Percentiles rank a stretch among this genome's conserved stretches.
These are phyloP conservation scores for Scomber japonicus DNA, from an alignment of 2,113 vertebrate species.

Conservation along the genomic window DNA sequence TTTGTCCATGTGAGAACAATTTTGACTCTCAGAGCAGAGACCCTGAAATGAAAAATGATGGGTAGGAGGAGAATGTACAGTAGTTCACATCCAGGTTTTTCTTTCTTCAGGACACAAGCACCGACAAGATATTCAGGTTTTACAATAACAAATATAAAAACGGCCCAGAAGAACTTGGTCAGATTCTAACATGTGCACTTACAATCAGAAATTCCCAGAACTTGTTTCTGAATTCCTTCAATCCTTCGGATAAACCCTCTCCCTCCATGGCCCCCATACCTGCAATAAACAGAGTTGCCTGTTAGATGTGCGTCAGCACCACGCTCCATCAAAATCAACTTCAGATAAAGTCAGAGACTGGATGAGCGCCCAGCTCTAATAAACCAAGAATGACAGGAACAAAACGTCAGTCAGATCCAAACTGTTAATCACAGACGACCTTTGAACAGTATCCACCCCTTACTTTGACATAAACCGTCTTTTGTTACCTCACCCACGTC, in stretches of 20 bases:
- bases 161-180: neutral
- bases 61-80: neutral
- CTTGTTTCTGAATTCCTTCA: slow-evolving; percentile 88
- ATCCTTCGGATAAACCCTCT: slow-evolving; percentile 81
- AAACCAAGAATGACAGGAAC: neutral
- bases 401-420: neutral
- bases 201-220: slow-evolving; percentile 97
- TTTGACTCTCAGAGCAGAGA: no score
- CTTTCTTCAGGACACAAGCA: neutral
- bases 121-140: neutral
- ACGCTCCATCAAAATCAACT: slow-evolving; percentile 1
- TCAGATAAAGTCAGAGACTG: slow-evolving; percentile 40
- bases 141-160: neutral
- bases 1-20: no score
- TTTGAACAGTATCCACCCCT: slow-evolving; percentile 31
- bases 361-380: neutral
- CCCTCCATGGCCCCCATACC: slow-evolving; percentile 90
- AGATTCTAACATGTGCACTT: slow-evolving; percentile 31
- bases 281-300: slow-evolving; percentile 66
- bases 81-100: neutral
- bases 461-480: neutral
- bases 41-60: neutral
- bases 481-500: slow-evolving; percentile 23
- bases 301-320: slow-evolving; percentile 45
- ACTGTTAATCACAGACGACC: slow-evolving; percentile 24